A percentile compares a stretch with the other conserved stretches of the same genome.
phyloP scores from a whole-genome alignment of 1,140 invertebrate genomes.

The Gryon sp. region DNA sequence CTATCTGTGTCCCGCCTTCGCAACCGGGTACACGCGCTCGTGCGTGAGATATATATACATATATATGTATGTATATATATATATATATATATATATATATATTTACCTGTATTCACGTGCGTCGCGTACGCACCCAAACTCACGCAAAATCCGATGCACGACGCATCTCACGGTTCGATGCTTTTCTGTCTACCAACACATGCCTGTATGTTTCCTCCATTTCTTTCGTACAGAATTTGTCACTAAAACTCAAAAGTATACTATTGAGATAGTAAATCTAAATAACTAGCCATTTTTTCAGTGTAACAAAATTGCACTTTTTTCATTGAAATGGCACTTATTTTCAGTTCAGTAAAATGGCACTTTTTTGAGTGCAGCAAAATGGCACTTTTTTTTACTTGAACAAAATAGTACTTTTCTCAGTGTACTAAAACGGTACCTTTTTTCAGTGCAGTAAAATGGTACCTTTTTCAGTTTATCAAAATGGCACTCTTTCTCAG shows the following conservation, averaged over 20 bases:
- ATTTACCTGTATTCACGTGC: slow-evolving; percentile 46
- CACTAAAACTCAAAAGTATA: too few relatives aligned
- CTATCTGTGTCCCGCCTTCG: slow-evolving; percentile 48
- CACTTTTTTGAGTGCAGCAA: too few relatives aligned
- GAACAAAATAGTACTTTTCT: too few relatives aligned
- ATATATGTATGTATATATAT: slow-evolving; percentile 44
- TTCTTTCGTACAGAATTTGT: too few relatives aligned
- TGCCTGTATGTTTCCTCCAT: slow-evolving; percentile 38
- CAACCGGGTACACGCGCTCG: slow-evolving; percentile 62
- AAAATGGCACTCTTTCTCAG: too few relatives aligned
- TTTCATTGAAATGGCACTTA: too few relatives aligned
- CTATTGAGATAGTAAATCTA: too few relatives aligned
- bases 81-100: slow-evolving; percentile 37
- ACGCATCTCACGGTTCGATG: slow-evolving; percentile 54
- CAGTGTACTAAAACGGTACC: too few relatives aligned
- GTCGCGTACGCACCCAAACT: slow-evolving; percentile 50
- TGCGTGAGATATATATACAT: slow-evolving; percentile 65
- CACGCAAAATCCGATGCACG: slow-evolving; percentile 51
- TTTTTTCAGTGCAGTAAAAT: not conserved
- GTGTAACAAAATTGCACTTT: too few relatives aligned
- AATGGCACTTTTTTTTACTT: not conserved
- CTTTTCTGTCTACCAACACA: slow-evolving; percentile 32
- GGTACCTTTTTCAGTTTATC: too few relatives aligned
- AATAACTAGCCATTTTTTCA: too few relatives aligned
- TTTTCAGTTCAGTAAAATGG: not conserved